Percentiles rank a stretch among this genome's conserved stretches.
Evolutionary conservation across 2,888 invertebrate species (phyloP).

Genomic region (Charanyca ferruginea): DNA sequence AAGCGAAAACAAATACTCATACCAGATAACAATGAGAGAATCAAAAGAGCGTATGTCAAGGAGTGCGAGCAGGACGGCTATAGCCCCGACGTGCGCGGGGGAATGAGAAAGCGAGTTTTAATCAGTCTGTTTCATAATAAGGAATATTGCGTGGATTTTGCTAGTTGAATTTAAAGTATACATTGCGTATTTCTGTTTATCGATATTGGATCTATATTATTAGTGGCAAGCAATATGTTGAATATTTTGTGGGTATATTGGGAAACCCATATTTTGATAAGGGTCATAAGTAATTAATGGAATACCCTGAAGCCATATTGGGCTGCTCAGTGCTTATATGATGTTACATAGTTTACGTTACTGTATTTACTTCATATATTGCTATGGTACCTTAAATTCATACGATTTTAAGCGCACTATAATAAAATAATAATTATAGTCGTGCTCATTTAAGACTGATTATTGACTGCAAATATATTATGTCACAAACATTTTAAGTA

Average conservation of each 20-base stretch:
- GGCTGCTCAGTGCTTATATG: constrained; percentile 38
- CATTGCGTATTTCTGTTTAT: constrained; percentile 10
- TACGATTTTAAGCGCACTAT: background rate
- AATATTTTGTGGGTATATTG: constrained; percentile 14
- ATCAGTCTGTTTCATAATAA: constrained; percentile 83
- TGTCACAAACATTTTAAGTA: background rate
- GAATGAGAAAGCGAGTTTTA: constrained; percentile 80
- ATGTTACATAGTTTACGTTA: constrained; percentile 30
- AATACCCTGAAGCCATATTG: constrained; percentile 46
- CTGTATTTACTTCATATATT: constrained; percentile 2
- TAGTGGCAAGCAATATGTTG: constrained; percentile 23
- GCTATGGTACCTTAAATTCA: constrained; percentile 12
- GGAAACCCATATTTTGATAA: constrained; percentile 48
- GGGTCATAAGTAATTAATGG: constrained; percentile 46
- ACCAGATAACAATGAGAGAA: constrained; percentile 76
- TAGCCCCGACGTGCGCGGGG: constrained; percentile 73
- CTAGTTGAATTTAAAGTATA: constrained; percentile 37
- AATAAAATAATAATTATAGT: background rate
- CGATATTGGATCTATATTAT: constrained; percentile 14
- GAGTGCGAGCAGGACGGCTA: constrained; percentile 78
- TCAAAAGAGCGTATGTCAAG: constrained; percentile 78
- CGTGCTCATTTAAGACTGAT: constrained; percentile 1
- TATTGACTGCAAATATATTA: background rate
- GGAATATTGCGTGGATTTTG: constrained; percentile 81
- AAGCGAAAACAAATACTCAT: constrained; percentile 80